phyloP scores from a whole-genome alignment of 2,888 invertebrate species.

The Pterostichus niger region DNA sequence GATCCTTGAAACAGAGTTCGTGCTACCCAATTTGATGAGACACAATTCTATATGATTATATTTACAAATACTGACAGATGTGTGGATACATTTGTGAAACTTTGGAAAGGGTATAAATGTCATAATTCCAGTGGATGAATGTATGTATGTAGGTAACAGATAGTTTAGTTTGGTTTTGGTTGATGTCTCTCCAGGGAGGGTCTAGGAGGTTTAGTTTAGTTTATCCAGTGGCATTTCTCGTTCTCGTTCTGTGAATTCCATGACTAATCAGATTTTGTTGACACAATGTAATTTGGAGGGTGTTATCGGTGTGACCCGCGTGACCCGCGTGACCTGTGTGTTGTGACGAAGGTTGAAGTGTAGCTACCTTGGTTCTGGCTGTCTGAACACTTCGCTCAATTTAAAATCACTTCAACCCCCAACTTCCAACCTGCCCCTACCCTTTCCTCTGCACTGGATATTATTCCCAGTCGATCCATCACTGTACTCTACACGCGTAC shows the following conservation, averaged over 20 bases:
- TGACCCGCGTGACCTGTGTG: background rate
- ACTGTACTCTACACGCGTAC: slow-evolving; percentile 10
- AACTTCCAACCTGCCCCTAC: background rate
- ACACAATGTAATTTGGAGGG: slow-evolving; percentile 15
- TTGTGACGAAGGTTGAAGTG: background rate
- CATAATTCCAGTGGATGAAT: no score
- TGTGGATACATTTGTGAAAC: no score
- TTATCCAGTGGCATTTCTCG: no score
- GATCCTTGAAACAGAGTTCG: no score
- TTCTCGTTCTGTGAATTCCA: background rate
- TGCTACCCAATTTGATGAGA: no score
- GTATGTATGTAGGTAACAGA: no score
- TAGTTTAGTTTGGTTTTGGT: no score
- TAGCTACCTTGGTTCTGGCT: background rate
- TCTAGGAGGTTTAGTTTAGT: background rate
- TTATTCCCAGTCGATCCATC: background rate
- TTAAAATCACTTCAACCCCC: background rate
- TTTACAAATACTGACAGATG: no score
- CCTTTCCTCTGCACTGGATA: background rate
- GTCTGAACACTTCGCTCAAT: slow-evolving; percentile 11
- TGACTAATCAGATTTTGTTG: slow-evolving; percentile 29
- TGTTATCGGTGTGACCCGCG: background rate
- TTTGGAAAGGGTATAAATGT: no score
- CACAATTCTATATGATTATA: no score
- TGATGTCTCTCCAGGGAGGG: no score